Conservation (phyloP, 2,888 invertebrate genomes). For the Patella depressa region DNA sequence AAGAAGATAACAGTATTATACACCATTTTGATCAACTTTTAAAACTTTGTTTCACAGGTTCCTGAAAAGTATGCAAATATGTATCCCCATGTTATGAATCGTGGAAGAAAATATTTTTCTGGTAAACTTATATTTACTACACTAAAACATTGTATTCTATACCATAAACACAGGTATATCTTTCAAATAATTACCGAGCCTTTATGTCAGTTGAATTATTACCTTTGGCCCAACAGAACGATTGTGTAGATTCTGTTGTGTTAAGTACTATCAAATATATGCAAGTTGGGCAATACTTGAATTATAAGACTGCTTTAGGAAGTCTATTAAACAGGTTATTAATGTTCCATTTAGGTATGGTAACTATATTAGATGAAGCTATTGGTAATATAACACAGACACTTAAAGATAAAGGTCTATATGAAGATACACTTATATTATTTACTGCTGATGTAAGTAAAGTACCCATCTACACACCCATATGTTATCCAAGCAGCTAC, state of each 20-base stretch:
- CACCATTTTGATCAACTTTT: neutral
- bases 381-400: conserved; percentile 82
- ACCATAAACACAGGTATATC: no score
- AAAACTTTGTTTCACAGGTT: conserved; percentile 28
- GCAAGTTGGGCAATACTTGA: no score
- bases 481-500: neutral
- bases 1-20: neutral
- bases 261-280: no score
- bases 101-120: conserved; percentile 41
- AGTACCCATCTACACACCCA: neutral
- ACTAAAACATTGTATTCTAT: no score
- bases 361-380: conserved; percentile 85
- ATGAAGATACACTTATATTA: conserved; percentile 84
- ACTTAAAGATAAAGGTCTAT: conserved; percentile 77
- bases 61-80: conserved; percentile 43
- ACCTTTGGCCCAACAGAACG: no score
- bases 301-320: no score
- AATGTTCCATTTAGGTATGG: conserved; percentile 71
- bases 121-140: conserved; percentile 20
- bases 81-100: conserved; percentile 41
- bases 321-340: no score
- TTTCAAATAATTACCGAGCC: no score
- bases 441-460: conserved; percentile 80
- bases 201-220: no score
- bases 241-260: no score